Evolutionary conservation across 2,797 vertebrate genomes (phyloP), one percentile per base, ranked within the genome.

Genomic region (Hyperoplus immaculatus): DNA sequence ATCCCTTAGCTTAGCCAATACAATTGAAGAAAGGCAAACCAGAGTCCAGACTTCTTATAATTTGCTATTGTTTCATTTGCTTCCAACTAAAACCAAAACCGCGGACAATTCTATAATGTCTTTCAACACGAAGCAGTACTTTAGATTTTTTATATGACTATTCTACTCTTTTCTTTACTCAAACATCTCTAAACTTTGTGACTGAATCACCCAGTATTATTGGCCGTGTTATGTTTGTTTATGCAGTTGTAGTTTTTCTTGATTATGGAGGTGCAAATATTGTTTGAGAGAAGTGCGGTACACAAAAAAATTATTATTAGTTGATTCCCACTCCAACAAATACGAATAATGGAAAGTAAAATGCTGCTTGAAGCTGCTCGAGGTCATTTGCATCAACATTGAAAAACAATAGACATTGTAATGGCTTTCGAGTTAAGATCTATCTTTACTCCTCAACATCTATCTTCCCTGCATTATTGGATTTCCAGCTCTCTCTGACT

Each of bases 341-440:
- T 69, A 73, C 79, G 77, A 90, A 68, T 87, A 88, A 84, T 87
- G 71, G 54, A 82, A 87, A 49, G 72, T 80, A 74, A 81, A 90
- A 85, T 43, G 47, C 45, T 16, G 45, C 86, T 83, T 6, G 63
- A 60, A 86, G 84, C 85, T 45, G 61, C 78, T 85, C 1, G 41
- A 74, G 78, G 87, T 89, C 76, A 92, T 92, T 90, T 88, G 78
- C 85, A 83, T 87, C 68, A 65, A 51, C 77, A 72, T 63, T 74
- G 83, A 72, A 86, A 82, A 90, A 90, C 79, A 90, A 90, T 80
- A 81, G 69, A 82, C 67, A 85, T 76, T 80, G 77, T 87, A 87
- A 89, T 85, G 77, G 86, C 78, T 88, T 86, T 87, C 6, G 8
- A 88, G 81, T 84, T 75, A 67, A 84, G 75, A 87, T 86, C 81